A percentile compares a stretch with the other conserved stretches of the same genome.
Evolutionary conservation across 2,797 vertebrate species (phyloP).

Genomic region (Sciurus carolinensis): DNA sequence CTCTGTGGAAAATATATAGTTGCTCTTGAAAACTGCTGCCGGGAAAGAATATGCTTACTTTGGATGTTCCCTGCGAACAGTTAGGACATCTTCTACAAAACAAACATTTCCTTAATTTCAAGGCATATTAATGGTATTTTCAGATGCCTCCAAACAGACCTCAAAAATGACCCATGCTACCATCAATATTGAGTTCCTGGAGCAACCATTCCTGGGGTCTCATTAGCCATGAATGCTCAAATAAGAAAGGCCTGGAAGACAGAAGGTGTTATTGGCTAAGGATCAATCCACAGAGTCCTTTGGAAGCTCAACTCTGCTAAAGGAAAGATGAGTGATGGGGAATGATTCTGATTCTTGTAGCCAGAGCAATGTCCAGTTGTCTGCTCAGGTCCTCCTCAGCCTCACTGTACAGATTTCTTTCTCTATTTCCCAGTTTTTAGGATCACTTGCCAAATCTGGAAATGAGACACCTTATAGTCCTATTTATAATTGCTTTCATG

Average conservation of each 20-base stretch:
- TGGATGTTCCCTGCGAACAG: constrained; percentile 48
- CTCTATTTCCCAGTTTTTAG: neutral
- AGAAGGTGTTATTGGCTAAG: neutral
- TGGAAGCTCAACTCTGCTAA: neutral
- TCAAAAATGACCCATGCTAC: neutral
- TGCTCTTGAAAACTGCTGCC: constrained; percentile 37
- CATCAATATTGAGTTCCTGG: constrained; percentile 5
- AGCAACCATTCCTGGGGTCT: neutral
- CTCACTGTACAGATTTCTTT: neutral
- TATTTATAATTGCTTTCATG: constrained; percentile 1
- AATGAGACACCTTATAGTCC: neutral
- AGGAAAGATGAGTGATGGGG: neutral
- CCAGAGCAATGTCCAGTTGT: neutral
- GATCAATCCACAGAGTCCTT: neutral
- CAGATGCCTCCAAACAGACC: constrained; percentile 7
- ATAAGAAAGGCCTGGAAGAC: neutral
- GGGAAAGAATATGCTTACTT: constrained; percentile 55
- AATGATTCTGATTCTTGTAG: neutral
- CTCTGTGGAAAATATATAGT: constrained; percentile 21
- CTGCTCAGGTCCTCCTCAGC: neutral
- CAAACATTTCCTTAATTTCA: constrained; percentile 50
- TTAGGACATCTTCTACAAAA: constrained; percentile 55
- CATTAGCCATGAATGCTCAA: neutral
- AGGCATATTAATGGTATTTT: constrained; percentile 63
- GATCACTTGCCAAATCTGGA: neutral